Evolutionary conservation across 2,797 vertebrate species (phyloP).

Genomic region (Lutjanus campechanus): DNA sequence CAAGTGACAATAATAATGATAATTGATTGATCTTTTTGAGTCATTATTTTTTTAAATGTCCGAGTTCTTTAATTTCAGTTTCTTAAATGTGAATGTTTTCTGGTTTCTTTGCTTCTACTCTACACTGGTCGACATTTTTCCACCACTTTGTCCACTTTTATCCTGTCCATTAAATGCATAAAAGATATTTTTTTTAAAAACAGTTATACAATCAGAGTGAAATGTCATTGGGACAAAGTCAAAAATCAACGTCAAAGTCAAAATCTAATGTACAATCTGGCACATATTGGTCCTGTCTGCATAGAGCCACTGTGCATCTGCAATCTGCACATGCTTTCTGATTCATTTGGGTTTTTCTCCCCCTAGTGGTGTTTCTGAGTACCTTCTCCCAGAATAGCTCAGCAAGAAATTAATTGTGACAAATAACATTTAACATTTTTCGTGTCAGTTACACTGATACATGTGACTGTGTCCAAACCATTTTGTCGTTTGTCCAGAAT

Average conservation of each 20-base stretch:
- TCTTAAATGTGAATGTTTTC: too few relatives aligned
- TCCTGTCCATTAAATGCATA: too few relatives aligned
- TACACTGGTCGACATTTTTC: too few relatives aligned
- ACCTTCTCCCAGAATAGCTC: not conserved
- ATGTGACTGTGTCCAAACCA: not conserved
- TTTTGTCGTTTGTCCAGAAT: not conserved
- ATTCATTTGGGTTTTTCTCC: slow-evolving; percentile 18
- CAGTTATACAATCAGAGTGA: not conserved
- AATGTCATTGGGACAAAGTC: not conserved
- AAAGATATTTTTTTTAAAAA: not conserved
- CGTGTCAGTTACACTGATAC: not conserved
- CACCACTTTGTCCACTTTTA: too few relatives aligned
- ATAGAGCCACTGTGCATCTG: not conserved
- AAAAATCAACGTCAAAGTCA: too few relatives aligned
- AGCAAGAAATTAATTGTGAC: not conserved
- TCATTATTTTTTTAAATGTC: too few relatives aligned
- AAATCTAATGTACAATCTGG: too few relatives aligned
- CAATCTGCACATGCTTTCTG: not conserved
- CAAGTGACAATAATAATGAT: too few relatives aligned
- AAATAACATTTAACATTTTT: not conserved
- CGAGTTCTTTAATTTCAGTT: too few relatives aligned
- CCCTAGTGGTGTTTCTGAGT: slow-evolving; percentile 17
- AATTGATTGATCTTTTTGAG: too few relatives aligned
- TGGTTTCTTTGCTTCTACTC: too few relatives aligned
- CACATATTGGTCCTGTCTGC: not conserved